Evolutionary conservation across 1,140 invertebrate genomes (phyloP), one percentile per base, ranked within the genome.

Genomic region (Solenopsis invicta): DNA sequence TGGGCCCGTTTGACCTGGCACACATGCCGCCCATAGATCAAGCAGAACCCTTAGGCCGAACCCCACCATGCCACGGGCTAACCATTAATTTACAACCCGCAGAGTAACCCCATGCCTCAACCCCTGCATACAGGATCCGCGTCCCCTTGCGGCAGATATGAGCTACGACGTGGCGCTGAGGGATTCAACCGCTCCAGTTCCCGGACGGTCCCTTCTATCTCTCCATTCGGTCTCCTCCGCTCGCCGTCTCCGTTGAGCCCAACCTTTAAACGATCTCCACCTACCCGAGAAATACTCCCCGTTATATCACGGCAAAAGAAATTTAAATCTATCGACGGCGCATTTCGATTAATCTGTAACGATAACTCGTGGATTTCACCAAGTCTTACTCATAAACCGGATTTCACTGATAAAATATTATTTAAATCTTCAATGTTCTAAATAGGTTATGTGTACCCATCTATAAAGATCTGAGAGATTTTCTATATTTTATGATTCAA

Each of bases 31-130:
- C 92, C 93, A 93, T 95, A 95, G 93, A 95, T 95, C 93, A 95
- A 94, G 91, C 88, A 89, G 90, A 92, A 93, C 93, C 94, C 93
- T 94, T 94, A 94, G 89, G 93, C 89, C 88, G 78, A 91, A 87
- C 89, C 90, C 89, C 89, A 77, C 90, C 88, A 84, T 92, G 88
- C 93, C 90, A 91, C 86, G 91, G 92, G 91, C 92, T 93, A 93
- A 94, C 94, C 94, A 95, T 95, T 94, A 94, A 95, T 95, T 94
- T 95, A 95, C 94, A 95, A 94, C 93, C 94, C 94, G 89, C 94
- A 94, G 93, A 93, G 93, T 94, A 94, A 94, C 93, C 93, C 92
- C 90, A 89, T 91, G 86, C 80, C 89, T 90, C 88, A 89, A 89
- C 88, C 91, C 67, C 91, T 90, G 89, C 91, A 89, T 92, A 91